Percentiles rank a stretch among this genome's conserved stretches.
These are phyloP conservation scores for Otis tarda DNA, from an alignment of 2,113 vertebrate species.

Conservation along the genomic window DNA sequence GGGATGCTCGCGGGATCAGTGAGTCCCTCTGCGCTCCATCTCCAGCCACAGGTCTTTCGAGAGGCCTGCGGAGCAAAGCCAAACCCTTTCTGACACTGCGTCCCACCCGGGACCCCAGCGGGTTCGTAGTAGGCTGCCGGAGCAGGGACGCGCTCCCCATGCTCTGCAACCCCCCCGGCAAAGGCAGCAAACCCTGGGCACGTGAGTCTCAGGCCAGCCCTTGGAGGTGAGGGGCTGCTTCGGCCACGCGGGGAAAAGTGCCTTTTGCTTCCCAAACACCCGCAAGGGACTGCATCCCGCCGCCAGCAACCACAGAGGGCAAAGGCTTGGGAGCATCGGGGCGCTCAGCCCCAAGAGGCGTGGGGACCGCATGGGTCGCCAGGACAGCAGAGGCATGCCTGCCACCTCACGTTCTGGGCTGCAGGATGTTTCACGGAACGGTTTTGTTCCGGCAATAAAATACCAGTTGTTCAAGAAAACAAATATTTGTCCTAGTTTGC, in stretches of 20 bases:
- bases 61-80: background rate
- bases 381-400: background rate
- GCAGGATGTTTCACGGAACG: background rate
- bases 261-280: background rate
- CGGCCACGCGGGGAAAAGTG: background rate
- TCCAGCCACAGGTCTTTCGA: accelerated
- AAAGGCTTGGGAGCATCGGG: background rate
- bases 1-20: background rate
- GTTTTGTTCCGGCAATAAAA: background rate
- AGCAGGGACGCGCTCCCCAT: background rate
- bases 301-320: background rate
- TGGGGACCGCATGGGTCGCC: background rate
- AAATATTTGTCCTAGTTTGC: background rate
- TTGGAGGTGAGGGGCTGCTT: background rate
- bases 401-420: background rate
- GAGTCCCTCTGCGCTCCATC: background rate
- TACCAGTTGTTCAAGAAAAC: background rate
- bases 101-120: background rate
- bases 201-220: background rate
- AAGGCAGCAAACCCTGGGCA: background rate
- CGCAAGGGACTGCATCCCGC: background rate
- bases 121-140: background rate
- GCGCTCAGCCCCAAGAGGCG: background rate
- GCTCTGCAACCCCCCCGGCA: background rate
- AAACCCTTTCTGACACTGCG: accelerated